Evolutionary conservation across 92 coral and sea anemone genomes (phyloP), one percentile per base, ranked within the genome.

Genomic region (Phenganax subtilis): DNA sequence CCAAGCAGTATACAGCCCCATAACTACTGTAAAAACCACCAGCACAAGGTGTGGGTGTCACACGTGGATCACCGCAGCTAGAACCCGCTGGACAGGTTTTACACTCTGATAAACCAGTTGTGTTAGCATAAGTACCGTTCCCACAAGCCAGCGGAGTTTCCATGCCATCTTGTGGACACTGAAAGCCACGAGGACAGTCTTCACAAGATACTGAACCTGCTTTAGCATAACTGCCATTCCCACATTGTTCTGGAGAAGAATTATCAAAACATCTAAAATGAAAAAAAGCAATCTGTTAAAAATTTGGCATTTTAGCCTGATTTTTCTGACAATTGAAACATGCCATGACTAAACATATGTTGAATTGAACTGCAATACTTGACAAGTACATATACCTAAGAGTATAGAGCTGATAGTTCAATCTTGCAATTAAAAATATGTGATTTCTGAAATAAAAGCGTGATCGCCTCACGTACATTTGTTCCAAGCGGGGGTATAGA

Each of bases 11-110:
- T 16, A 90, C 77, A 17, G 98, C 92, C 2, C 88, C 90, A 56
- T 44, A 71, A 82, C 89, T 89, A 81, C 98, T 94, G 87, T 94
- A 94, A 0, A 90, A 90, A 37, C 98, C 98, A 86, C 88, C 82
- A 17, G 64, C 9, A 75, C 99, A 96, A 47, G 96, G 70, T 12
- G 80, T 81, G 6, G 99, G 99, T 28, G 91, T 60, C 67, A 84
- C 88, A 6, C 88, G 62, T 7, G 99, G 91, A 80, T 92, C 86
- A 60, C 80, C 74, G 74, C 99, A 96, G 54, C 87, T 89, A 72
- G 87, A 89, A 55, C 99, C 97, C 5, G 97, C 91, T 30, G 99
- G 91, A 74, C 99, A 96, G 15, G 91, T 75, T 10, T 77, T 58
- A 69, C 99, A 96, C 60, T 87, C 99, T 0, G 96, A 60, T 52